phyloP scores from a whole-genome alignment of 2,797 vertebrate genomes.

The Centropyge bicolor region DNA sequence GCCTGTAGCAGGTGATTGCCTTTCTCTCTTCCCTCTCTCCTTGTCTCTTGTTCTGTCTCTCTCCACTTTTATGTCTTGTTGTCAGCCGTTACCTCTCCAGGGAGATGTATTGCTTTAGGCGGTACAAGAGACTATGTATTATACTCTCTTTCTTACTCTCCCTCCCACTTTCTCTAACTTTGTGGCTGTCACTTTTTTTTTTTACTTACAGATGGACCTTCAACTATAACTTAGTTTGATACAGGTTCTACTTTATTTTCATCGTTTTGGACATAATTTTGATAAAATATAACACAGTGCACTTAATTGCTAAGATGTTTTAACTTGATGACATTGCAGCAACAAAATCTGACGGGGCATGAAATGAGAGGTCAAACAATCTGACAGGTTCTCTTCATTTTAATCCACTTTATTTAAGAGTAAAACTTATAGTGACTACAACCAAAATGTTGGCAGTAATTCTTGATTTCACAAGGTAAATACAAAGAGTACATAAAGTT shows the following conservation, averaged over 20 bases:
- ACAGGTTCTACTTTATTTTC: not conserved
- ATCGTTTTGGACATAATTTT: not conserved
- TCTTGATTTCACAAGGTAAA: not conserved
- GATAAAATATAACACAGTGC: not conserved
- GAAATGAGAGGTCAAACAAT: not conserved
- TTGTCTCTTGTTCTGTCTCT: slow-evolving; percentile 42
- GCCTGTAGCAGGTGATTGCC: slow-evolving; percentile 68
- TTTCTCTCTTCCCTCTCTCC: slow-evolving; percentile 54
- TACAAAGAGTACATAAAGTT: not conserved
- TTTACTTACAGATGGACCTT: slow-evolving; percentile 23
- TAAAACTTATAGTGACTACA: not conserved
- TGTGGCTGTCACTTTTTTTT: slow-evolving; percentile 50
- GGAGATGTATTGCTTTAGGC: slow-evolving; percentile 86
- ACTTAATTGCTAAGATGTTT: not conserved
- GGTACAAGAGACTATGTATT: slow-evolving; percentile 77
- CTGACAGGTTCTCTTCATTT: not conserved
- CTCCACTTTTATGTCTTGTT: slow-evolving; percentile 70
- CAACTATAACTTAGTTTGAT: not conserved
- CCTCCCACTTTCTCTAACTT: slow-evolving; percentile 35
- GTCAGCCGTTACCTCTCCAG: slow-evolving; percentile 79
- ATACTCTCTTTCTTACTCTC: slow-evolving; percentile 57
- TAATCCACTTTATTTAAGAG: not conserved
- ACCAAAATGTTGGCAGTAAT: not conserved
- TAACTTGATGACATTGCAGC: not conserved
- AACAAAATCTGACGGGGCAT: not conserved